phyloP scores from a whole-genome alignment of 2,113 vertebrate species.

The Pachypanchax playfairii region DNA sequence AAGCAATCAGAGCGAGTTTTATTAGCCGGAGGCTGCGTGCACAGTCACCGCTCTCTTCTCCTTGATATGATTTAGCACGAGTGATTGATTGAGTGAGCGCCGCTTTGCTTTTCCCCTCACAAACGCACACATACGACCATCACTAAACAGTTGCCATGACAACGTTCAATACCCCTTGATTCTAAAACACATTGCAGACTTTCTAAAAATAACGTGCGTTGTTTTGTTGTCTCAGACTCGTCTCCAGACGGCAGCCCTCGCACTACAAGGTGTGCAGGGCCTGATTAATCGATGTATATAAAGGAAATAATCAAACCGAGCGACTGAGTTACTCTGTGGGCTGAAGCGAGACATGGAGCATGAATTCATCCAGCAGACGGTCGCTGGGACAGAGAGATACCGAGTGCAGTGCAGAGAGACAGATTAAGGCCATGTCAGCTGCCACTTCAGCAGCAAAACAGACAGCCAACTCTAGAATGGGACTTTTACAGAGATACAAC shows the following conservation, averaged over 20 bases:
- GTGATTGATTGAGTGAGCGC: constrained; percentile 29
- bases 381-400: constrained; percentile 34
- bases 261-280: constrained; percentile 21
- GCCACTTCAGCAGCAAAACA: constrained; percentile 47
- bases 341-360: constrained; percentile 22
- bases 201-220: constrained; percentile 80
- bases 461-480: constrained; percentile 65
- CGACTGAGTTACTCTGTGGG: constrained; percentile 9
- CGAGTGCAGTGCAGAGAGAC: constrained; percentile 43
- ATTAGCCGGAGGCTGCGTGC: constrained; percentile 31
- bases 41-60: constrained; percentile 10
- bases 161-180: constrained; percentile 70
- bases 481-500: constrained; percentile 68
- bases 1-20: constrained; percentile 23
- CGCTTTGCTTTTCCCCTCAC: constrained; percentile 15
- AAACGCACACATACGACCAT: constrained; percentile 34
- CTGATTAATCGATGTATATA: constrained; percentile 3
- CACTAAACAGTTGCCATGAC: constrained; percentile 79
- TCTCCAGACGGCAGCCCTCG: constrained; percentile 48
- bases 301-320: constrained; percentile 10
- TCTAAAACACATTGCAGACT: constrained; percentile 78
- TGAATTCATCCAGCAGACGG: constrained; percentile 35
- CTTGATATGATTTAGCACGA: constrained; percentile 35
- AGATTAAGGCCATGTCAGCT: constrained; percentile 70
- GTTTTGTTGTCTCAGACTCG: constrained; percentile 61